phyloP scores from a whole-genome alignment of 1,140 invertebrate species.

The Drosophila lowei region DNA sequence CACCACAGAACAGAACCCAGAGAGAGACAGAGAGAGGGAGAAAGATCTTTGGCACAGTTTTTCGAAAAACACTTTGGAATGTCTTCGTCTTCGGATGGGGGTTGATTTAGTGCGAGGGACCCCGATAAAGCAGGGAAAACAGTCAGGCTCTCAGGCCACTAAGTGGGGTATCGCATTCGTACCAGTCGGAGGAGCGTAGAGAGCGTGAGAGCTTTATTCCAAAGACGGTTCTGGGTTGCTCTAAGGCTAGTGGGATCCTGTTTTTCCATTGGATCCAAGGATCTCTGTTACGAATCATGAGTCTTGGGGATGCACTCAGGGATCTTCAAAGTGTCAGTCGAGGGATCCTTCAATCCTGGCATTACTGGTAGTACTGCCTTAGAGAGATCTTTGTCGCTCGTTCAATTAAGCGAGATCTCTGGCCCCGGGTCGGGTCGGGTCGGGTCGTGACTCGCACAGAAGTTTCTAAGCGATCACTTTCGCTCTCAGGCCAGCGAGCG shows the following conservation, averaged over 20 bases:
- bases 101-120: constrained; percentile 40
- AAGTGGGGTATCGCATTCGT: constrained; percentile 31
- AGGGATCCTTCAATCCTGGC: too few relatives aligned
- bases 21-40: constrained; percentile 23
- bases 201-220: constrained; percentile 37
- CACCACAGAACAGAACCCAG: neutral
- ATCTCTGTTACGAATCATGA: too few relatives aligned
- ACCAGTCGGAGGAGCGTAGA: neutral
- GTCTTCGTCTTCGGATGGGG: constrained; percentile 22
- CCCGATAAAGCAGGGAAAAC: too few relatives aligned
- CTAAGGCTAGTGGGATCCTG: too few relatives aligned
- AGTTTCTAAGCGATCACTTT: constrained; percentile 50
- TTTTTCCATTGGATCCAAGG: too few relatives aligned
- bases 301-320: too few relatives aligned
- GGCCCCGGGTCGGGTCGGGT: neutral
- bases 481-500: constrained; percentile 19
- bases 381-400: too few relatives aligned
- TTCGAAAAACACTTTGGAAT: constrained; percentile 54
- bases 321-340: too few relatives aligned
- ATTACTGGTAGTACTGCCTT: too few relatives aligned
- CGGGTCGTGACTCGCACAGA: neutral
- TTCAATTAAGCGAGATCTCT: too few relatives aligned
- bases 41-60: constrained; percentile 66
- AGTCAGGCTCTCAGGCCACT: constrained; percentile 3
- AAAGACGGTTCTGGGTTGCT: constrained; percentile 24